Percentiles rank a stretch among this genome's conserved stretches.
Conservation (phyloP, 2,888 invertebrate species). For the Lasioglossum vierecki region DNA sequence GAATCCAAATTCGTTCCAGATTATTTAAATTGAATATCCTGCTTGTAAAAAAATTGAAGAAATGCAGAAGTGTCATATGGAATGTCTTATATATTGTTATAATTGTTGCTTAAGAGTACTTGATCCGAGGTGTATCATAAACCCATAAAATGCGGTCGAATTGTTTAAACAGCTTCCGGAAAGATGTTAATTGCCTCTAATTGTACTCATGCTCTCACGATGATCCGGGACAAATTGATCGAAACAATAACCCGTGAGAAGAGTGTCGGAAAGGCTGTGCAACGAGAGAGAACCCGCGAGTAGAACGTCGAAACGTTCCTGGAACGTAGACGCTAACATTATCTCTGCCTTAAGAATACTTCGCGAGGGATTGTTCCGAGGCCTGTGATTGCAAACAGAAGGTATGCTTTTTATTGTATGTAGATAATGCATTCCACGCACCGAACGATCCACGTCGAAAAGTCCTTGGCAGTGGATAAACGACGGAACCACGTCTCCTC, state of each 20-base stretch:
- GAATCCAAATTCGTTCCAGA: no score
- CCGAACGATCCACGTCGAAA: background rate
- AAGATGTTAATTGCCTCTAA: background rate
- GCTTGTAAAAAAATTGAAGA: no score
- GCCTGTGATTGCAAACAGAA: background rate
- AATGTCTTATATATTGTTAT: no score
- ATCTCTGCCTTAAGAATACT: background rate
- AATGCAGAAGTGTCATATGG: no score
- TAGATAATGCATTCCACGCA: slow-evolving; percentile 22
- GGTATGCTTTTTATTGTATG: slow-evolving; percentile 6
- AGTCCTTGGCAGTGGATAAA: slow-evolving; percentile 7
- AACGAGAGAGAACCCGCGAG: background rate
- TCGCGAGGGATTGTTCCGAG: background rate
- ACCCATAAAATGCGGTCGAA: background rate
- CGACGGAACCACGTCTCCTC: background rate
- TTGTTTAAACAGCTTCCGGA: background rate
- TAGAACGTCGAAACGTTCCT: background rate
- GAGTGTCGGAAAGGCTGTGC: background rate
- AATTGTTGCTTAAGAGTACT: background rate
- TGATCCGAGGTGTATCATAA: background rate
- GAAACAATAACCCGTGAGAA: background rate
- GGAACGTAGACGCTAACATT: background rate
- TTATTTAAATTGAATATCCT: no score
- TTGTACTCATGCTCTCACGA: background rate
- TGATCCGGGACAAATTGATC: background rate